These are phyloP conservation scores for Bombus affinis DNA, from an alignment of 1,140 invertebrate genomes.

Conservation along the genomic window DNA sequence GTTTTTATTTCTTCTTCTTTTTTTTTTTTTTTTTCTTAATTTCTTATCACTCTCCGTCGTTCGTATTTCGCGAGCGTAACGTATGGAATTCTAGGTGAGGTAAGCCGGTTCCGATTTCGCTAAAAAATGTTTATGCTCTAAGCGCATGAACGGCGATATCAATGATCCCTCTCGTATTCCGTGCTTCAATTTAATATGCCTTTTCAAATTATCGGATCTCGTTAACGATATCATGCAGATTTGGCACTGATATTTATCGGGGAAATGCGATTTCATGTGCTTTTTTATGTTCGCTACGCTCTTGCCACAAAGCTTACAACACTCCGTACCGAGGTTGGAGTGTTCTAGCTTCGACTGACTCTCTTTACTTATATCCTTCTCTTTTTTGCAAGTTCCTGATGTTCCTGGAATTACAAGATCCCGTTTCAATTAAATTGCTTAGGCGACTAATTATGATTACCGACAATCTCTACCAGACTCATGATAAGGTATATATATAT, in stretches of 20 bases:
- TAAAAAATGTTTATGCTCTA: conserved; percentile 80
- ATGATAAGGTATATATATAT: conserved; percentile 38
- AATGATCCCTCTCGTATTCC: conserved; percentile 77
- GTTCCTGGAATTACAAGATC: conserved; percentile 82
- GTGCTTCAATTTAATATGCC: conserved; percentile 82
- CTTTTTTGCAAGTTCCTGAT: conserved; percentile 78
- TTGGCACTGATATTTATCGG: conserved; percentile 81
- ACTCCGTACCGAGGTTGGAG: conserved; percentile 75
- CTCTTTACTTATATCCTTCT: conserved; percentile 81
- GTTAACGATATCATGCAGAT: conserved; percentile 82
- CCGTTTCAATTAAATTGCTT: conserved; percentile 62
- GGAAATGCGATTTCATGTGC: conserved; percentile 82
- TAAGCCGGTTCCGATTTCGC: conserved; percentile 78
- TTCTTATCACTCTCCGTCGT: neutral
- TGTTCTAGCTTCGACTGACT: conserved; percentile 78
- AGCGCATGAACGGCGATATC: conserved; percentile 77
- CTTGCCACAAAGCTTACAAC: conserved; percentile 81
- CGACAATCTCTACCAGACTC: conserved; percentile 74
- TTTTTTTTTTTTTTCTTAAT: neutral
- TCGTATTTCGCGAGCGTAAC: neutral
- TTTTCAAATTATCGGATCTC: conserved; percentile 82
- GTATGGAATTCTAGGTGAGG: conserved; percentile 70
- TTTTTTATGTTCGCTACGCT: conserved; percentile 82
- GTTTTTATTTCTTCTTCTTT: neutral
- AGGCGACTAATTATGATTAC: conserved; percentile 48